Percentiles rank a stretch among this genome's conserved stretches.
phyloP scores from a whole-genome alignment of 2,888 invertebrate species.

The Agrochola lychnidis region DNA sequence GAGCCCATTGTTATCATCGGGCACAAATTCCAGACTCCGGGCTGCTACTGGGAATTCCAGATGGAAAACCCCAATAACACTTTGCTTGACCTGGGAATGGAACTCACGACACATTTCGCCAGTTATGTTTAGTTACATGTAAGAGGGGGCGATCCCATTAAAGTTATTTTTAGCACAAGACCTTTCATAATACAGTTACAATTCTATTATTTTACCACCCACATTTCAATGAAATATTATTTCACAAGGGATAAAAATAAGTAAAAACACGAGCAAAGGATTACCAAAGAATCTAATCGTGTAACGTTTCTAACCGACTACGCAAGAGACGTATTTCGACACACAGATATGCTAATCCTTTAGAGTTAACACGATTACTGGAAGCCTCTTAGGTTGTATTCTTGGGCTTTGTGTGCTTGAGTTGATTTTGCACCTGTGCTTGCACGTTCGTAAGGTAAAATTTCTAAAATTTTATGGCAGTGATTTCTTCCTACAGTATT shows the following conservation, averaged over 20 bases:
- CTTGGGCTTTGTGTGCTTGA: conserved; percentile 34
- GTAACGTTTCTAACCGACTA: conserved; percentile 39
- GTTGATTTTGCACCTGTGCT: conserved; percentile 49
- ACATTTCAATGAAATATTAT: conserved; percentile 2
- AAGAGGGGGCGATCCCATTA: background rate
- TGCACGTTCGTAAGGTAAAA: conserved; percentile 1
- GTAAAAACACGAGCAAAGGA: conserved; percentile 4
- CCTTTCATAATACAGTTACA: background rate
- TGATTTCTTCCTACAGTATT: background rate
- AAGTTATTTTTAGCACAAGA: background rate
- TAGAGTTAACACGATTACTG: conserved; percentile 52
- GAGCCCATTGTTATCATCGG: too few species aligned
- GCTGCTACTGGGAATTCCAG: too few species aligned
- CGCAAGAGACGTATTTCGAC: conserved; percentile 25
- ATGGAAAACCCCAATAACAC: too few species aligned
- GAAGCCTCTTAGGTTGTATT: conserved; percentile 47
- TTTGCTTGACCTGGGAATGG: too few species aligned
- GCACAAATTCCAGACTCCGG: too few species aligned
- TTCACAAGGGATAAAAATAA: background rate
- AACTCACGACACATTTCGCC: too few species aligned
- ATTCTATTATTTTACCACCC: background rate
- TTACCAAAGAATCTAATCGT: conserved; percentile 35
- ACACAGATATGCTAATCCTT: conserved; percentile 41
- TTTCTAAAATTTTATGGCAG: background rate
- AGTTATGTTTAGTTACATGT: background rate